Base-by-base conservation (phyloP, 2,888 invertebrate genomes). In the Drosophila longiperda region DNA sequence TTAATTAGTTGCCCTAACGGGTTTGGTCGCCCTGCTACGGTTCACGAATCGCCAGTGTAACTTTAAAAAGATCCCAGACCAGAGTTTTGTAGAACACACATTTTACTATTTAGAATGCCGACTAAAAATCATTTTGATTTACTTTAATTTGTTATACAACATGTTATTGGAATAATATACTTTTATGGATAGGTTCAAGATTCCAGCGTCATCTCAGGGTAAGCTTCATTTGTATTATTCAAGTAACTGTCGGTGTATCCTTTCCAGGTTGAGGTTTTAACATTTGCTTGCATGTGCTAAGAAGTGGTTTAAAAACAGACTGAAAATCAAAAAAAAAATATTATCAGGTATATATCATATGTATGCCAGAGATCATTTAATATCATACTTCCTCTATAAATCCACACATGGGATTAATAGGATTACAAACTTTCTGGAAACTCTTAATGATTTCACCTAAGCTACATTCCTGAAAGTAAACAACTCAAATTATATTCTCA, bases 1-100 rank as follows among this genome's bases (percentile, higher is more conserved):
- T 87, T 87, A 87, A 87, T 87, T 87, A 87, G 90, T 89, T 90
- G 75, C 78, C 81, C 78, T 60, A 80, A 80, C 66, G 54, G 66
- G 58, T 78, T 78, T 52, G 57, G 66, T 55, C 68, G 50, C 62
- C 57, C 54, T 57, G 59, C 59, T 57, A 75, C 68, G 79, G 75
- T 74, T 66, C 66, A 45, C 45, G 45, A 53, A 70, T 71, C 38
- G 48, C 70, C 50, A 38, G 48, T 50, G 77, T 53, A 38, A 57
- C 53, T 72, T 50, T 64, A 63, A 72, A 69, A 61, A 57, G 38
- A 76, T 73, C 45, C 33, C 77, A 57, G 50, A 40, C 71, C 59
- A 38, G 17, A 38, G 17, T 26, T 60, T 60, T 11, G 6, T 26
- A 11, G 17, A 36, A 17, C 26, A 42, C 26, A 42, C 15, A 32